Evolutionary conservation across 2,888 invertebrate genomes (phyloP).

Genomic region (Drosophila meridionalis): DNA sequence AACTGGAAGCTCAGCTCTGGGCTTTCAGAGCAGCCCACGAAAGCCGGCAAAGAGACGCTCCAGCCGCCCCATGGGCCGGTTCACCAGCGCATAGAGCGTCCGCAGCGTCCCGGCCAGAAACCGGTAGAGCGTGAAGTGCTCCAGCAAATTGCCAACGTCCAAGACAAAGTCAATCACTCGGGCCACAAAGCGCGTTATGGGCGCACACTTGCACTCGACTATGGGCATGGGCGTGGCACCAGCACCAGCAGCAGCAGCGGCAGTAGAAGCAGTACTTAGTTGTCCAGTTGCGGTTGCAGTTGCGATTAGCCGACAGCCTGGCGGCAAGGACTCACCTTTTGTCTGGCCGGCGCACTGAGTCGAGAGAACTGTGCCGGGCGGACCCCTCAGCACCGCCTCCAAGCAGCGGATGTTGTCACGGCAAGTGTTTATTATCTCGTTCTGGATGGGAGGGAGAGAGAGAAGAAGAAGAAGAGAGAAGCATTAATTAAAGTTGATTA

Average conservation of each 20-base stretch:
- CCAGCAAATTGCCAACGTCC: slow-evolving; percentile 82
- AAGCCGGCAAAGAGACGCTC: slow-evolving; percentile 70
- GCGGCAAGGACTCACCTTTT: slow-evolving; percentile 86
- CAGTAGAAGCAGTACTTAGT: slow-evolving; percentile 8
- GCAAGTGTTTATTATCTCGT: slow-evolving; percentile 93
- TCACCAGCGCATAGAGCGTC: slow-evolving; percentile 78
- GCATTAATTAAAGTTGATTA: neutral
- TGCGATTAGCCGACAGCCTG: slow-evolving; percentile 35
- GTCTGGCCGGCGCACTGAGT: slow-evolving; percentile 87
- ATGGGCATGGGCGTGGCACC: slow-evolving; percentile 18
- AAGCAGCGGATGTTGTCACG: slow-evolving; percentile 94
- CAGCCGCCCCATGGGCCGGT: slow-evolving; percentile 74
- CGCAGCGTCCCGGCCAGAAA: slow-evolving; percentile 81
- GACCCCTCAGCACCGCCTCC: slow-evolving; percentile 88
- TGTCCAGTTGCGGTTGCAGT: slow-evolving; percentile 7
- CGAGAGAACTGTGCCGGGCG: slow-evolving; percentile 86
- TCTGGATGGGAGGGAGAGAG: slow-evolving; percentile 86
- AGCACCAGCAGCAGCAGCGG: slow-evolving; percentile 6
- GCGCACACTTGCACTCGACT: slow-evolving; percentile 83
- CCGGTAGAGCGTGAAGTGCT: slow-evolving; percentile 82
- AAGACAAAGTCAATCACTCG: slow-evolving; percentile 83
- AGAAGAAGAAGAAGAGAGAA: neutral
- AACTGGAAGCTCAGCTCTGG: slow-evolving; percentile 18
- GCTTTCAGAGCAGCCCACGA: slow-evolving; percentile 62
- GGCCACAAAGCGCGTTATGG: slow-evolving; percentile 84